These are phyloP conservation scores for Nomada ferruginata DNA, from an alignment of 2,888 invertebrate species.

Conservation along the genomic window DNA sequence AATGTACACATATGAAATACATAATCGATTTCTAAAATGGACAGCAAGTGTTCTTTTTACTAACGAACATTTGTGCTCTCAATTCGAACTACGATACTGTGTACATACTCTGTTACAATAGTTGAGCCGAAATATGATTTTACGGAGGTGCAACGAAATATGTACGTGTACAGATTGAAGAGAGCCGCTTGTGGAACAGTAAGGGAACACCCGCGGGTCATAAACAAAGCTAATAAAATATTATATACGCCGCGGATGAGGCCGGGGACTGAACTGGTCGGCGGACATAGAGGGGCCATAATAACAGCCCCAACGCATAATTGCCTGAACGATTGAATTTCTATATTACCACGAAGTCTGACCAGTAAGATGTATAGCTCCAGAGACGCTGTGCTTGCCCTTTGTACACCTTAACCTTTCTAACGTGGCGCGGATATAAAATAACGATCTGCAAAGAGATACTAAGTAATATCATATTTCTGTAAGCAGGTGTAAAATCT, in stretches of 20 bases:
- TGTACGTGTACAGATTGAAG: slow-evolving; percentile 38
- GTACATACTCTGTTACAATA: too few relatives aligned
- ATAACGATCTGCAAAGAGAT: not conserved
- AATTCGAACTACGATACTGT: too few relatives aligned
- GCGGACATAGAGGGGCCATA: slow-evolving; percentile 74
- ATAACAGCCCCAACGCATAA: slow-evolving; percentile 82
- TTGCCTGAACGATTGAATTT: slow-evolving; percentile 83
- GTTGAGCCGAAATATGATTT: slow-evolving; percentile 17
- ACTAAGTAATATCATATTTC: not conserved
- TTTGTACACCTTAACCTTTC: slow-evolving; percentile 58
- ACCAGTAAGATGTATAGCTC: slow-evolving; percentile 70
- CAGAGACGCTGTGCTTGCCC: slow-evolving; percentile 54
- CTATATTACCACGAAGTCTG: slow-evolving; percentile 80
- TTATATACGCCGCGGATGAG: slow-evolving; percentile 75
- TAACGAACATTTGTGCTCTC: too few relatives aligned
- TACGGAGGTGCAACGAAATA: slow-evolving; percentile 19
- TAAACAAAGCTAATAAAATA: slow-evolving; percentile 84
- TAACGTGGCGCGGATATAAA: not conserved
- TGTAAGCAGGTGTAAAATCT: not conserved
- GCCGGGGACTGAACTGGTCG: slow-evolving; percentile 69
- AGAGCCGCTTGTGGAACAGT: slow-evolving; percentile 55
- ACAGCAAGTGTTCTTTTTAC: too few relatives aligned
- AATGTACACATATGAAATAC: too few relatives aligned
- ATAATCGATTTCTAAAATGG: too few relatives aligned
- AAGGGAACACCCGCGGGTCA: slow-evolving; percentile 77